phyloP scores from a whole-genome alignment of 1,140 invertebrate genomes.

The Cecropterus lyciades region DNA sequence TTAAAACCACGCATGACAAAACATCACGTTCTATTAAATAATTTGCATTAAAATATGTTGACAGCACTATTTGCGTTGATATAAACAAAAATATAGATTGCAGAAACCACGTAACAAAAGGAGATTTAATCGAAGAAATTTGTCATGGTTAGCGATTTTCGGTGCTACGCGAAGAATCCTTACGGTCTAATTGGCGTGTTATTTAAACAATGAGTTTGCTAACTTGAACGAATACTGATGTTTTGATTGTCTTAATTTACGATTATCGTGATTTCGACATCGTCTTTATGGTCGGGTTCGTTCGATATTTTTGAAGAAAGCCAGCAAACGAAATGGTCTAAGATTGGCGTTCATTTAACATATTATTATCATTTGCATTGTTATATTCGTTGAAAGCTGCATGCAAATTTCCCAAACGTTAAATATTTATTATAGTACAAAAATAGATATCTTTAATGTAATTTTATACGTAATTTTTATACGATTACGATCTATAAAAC shows the following conservation, averaged over 20 bases:
- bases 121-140: slow-evolving; percentile 46
- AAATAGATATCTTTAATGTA: too few relatives aligned
- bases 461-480: too few relatives aligned
- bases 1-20: neutral
- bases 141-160: slow-evolving; percentile 43
- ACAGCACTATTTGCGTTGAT: slow-evolving; percentile 5
- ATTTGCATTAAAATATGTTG: slow-evolving; percentile 10
- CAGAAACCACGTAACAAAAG: slow-evolving; percentile 16
- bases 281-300: too few relatives aligned
- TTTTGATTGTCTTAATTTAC: neutral
- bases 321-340: too few relatives aligned
- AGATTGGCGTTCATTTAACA: too few relatives aligned
- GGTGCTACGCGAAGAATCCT: slow-evolving; percentile 4
- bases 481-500: too few relatives aligned
- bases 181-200: slow-evolving; percentile 15
- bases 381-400: too few relatives aligned
- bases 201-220: slow-evolving; percentile 11
- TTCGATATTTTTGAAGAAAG: too few relatives aligned
- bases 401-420: too few relatives aligned
- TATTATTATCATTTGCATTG: too few relatives aligned
- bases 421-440: too few relatives aligned
- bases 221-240: slow-evolving; percentile 2
- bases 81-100: slow-evolving; percentile 11
- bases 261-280: too few relatives aligned
- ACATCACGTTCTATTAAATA: slow-evolving; percentile 16